Percentiles rank a stretch among this genome's conserved stretches.
phyloP scores from a whole-genome alignment of 2,113 vertebrate genomes.

The Cephalopterus ornatus region DNA sequence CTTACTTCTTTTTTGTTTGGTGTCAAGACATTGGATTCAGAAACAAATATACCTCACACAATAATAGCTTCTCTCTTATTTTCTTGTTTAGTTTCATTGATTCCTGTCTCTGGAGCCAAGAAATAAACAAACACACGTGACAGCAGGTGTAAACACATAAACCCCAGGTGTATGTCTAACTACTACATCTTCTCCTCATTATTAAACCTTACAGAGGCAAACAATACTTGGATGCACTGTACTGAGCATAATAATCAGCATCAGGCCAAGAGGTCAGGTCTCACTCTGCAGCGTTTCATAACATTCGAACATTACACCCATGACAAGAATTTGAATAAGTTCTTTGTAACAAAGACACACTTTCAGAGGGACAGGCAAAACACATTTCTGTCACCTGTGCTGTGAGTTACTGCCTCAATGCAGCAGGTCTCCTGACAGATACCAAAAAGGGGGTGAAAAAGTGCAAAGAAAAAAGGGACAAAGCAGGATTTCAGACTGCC shows the following conservation, averaged over 20 bases:
- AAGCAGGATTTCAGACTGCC: not conserved
- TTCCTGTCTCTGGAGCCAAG: not conserved
- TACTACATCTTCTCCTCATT: not conserved
- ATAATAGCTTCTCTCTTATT: not conserved
- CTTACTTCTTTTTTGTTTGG: not conserved
- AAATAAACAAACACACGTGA: not conserved
- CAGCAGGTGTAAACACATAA: not conserved
- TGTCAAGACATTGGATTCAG: not conserved
- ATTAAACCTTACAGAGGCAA: not conserved
- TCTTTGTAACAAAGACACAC: not conserved
- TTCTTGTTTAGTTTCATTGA: not conserved
- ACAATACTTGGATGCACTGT: not conserved
- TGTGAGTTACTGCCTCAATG: not conserved
- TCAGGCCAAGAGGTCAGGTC: not conserved
- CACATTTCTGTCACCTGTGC: not conserved
- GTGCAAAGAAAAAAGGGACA: not conserved
- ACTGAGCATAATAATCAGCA: not conserved
- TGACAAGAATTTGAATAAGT: slow-evolving; percentile 1
- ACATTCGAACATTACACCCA: not conserved
- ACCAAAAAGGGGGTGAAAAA: not conserved
- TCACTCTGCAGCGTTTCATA: not conserved
- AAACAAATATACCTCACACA: not conserved
- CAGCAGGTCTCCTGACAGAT: not conserved
- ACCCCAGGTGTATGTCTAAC: not conserved
- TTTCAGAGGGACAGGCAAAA: not conserved